These are phyloP conservation scores for Drosophila mauritiana DNA, from an alignment of 1,140 invertebrate species.

Conservation along the genomic window DNA sequence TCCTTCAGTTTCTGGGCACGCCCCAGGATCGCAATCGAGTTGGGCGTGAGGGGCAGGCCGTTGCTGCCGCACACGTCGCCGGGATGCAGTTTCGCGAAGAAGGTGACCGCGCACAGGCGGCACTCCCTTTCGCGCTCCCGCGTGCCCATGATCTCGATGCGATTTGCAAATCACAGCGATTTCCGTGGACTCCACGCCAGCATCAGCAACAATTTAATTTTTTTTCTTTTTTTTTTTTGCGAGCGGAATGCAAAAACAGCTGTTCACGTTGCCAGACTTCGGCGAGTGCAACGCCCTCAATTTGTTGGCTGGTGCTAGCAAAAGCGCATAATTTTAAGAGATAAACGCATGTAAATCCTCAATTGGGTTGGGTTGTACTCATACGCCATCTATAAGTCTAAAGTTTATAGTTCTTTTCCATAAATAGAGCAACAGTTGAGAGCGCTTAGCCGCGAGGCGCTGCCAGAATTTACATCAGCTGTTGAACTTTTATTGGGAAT, in stretches of 20 bases:
- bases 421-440: constrained; percentile 1
- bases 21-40: constrained; percentile 97
- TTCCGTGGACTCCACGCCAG: neutral
- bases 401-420: neutral
- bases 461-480: neutral
- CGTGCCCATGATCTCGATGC: constrained; percentile 1
- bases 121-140: constrained; percentile 43
- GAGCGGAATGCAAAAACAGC: constrained; percentile 4
- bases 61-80: constrained; percentile 97
- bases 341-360: too few species aligned
- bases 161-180: neutral
- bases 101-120: constrained; percentile 92
- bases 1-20: constrained; percentile 93
- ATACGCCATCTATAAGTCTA: neutral
- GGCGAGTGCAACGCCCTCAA: constrained; percentile 15
- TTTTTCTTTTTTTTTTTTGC: constrained; percentile 4
- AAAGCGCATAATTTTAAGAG: neutral
- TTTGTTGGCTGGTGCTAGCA: neutral
- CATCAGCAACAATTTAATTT: constrained; percentile 43
- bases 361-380: neutral
- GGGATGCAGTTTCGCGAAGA: constrained; percentile 95
- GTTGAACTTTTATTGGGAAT: neutral
- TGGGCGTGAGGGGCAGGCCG: constrained; percentile 97
- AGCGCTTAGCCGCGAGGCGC: neutral
- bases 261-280: constrained; percentile 26